phyloP scores from a whole-genome alignment of 2,797 vertebrate genomes.

The Malacoraja senta region DNA sequence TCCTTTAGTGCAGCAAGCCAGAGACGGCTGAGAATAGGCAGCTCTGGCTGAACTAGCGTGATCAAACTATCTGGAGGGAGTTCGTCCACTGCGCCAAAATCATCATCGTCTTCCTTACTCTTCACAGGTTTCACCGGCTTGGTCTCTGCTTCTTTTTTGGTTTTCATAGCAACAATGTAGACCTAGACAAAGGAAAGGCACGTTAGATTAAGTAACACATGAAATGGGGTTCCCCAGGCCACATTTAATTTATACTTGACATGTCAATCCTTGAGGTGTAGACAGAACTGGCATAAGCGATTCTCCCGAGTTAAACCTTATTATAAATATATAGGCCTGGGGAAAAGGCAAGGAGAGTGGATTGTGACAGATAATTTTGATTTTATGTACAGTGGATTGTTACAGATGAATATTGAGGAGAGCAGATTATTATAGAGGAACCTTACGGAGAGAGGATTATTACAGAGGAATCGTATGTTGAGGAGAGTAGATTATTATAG shows the following conservation, averaged over 20 bases:
- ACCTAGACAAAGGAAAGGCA: constrained; percentile 60
- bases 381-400: too few species aligned
- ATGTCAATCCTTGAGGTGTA: not conserved
- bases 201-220: not conserved
- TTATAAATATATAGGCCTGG: not conserved
- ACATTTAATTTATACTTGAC: not conserved
- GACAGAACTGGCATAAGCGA: not conserved
- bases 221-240: not conserved
- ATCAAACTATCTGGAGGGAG: constrained; percentile 93
- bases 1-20: constrained; percentile 90
- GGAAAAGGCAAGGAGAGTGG: not conserved
- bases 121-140: constrained; percentile 64
- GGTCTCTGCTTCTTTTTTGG: constrained; percentile 86
- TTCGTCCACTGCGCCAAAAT: constrained; percentile 59
- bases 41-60: constrained; percentile 84
- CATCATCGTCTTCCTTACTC: constrained; percentile 65
- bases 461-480: too few species aligned
- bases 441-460: too few species aligned
- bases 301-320: not conserved
- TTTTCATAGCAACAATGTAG: constrained; percentile 93
- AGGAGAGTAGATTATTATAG: too few species aligned
- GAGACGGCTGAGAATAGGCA: constrained; percentile 83
- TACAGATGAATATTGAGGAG: too few species aligned
- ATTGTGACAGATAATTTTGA: not conserved
- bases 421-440: too few species aligned